phyloP scores from a whole-genome alignment of 1,140 invertebrate genomes.

The Drosophila nigrodunni region DNA sequence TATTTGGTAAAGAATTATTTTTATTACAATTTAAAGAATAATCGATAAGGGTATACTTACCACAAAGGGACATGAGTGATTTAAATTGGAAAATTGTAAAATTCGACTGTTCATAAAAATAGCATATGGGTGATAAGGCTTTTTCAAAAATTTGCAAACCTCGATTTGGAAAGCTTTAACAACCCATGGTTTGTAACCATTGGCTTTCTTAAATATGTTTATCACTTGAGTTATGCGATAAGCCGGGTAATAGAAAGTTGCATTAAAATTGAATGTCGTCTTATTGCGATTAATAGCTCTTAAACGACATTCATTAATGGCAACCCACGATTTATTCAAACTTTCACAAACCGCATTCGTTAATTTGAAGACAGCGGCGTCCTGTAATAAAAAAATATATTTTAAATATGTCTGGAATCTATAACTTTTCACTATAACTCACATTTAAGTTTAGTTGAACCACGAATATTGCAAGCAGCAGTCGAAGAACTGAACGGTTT shows the following conservation, averaged over 20 bases:
- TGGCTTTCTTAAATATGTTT: slow-evolving; percentile 12
- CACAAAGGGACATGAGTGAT: slow-evolving; percentile 19
- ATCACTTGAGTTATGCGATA: not conserved
- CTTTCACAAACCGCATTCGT: not conserved
- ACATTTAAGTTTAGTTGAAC: not conserved
- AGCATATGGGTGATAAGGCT: slow-evolving; percentile 6
- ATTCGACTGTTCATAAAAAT: not conserved
- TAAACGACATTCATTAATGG: not conserved
- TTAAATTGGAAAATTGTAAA: not conserved
- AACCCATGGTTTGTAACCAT: slow-evolving; percentile 27
- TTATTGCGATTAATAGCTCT: slow-evolving; percentile 13
- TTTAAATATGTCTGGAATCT: not conserved
- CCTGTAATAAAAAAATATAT: not conserved
- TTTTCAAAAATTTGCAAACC: slow-evolving; percentile 8
- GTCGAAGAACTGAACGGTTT: no score
- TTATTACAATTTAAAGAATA: not conserved
- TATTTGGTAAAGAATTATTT: not conserved
- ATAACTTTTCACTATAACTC: not conserved
- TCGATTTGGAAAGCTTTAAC: not conserved
- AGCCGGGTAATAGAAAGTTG: not conserved
- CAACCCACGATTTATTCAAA: not conserved
- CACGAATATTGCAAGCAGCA: no score
- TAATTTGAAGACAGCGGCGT: not conserved
- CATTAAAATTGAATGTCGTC: slow-evolving; percentile 4
- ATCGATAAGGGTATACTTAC: not conserved